Base-by-base conservation (phyloP, 2,113 vertebrate genomes). In the Candoia aspera region DNA sequence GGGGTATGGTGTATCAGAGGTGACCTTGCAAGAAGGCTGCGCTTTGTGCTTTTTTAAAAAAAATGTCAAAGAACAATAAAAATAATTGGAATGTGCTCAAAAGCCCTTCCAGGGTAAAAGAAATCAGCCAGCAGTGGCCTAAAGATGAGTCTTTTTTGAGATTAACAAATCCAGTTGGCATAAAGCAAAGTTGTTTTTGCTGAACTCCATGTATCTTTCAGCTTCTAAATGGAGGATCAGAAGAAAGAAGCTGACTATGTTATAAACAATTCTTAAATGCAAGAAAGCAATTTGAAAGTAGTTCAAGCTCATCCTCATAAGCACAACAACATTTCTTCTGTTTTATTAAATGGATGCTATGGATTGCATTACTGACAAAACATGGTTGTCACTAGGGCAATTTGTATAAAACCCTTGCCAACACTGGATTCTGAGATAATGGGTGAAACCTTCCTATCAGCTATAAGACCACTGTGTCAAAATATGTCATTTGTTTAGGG, bases 11-110 rank as follows among this genome's bases (percentile, higher is more conserved):
- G 33, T 87, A 13, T 86, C 88, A 86, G 17, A 49, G 85, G 6
- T 88, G 86, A 90, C 29, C n/a, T 94, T 91, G 86, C 57, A 55
- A 42, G 62, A 83, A 86, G 2, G n/a, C 9, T 89, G 57, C 13
- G 92, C 64, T 93, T 92, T 88, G 73, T 86, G 79, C 89, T 85
- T 84, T 68, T 55, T 42, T 46, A 90, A 60, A 68, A 73, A 87
- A 57, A 8, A 64, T 92, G 93, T 91, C 84, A 91, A 85, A 92
- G 92, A 29, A 37, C 21, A 57, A 68, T 87, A 89, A 84, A 84
- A 93, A 88, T 73, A 93, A 93, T 92, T 89, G 73, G 73, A 94
- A 90, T 90, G 68, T 90, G 92, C 46, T 57, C 94, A 26, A 46
- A 59, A 46, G 90, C 90, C 90, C 46, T 58, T 87, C 90, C 90